Evolutionary conservation across 2,888 invertebrate species (phyloP), one percentile per base, ranked within the genome.

Genomic region (Athrips mouffetella): DNA sequence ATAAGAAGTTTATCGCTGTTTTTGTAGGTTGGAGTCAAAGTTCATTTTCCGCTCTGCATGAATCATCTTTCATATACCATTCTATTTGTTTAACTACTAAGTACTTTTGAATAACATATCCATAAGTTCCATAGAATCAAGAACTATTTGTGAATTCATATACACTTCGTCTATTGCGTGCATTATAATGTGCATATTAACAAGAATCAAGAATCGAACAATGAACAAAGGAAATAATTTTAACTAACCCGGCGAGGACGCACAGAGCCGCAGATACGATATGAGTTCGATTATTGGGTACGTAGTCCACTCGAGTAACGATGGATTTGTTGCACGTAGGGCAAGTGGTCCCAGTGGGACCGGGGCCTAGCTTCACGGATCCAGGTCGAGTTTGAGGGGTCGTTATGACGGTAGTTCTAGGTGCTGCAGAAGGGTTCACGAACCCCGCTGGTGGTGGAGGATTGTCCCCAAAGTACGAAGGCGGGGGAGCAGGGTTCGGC

Each of bases 191-290:
- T 18, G 16, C 11, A 18, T 21, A 37, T 37, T 37, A 11, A 11
- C 11, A 37, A 37, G 20, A 37, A 13, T 8, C 2, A 10, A 11
- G 25, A 25, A 11, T 29, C 6, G 11, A 44, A 44, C 37, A 47
- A 45, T 35, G 27, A 13, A 35, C 16, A 45, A 33, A 35, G 40
- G 33, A 44, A 31, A 23, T 29, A 23, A n/a, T n/a, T n/a, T n/a
- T n/a, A n/a, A 64, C 84, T 73, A 62, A 86, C 87, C 83, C 80
- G 48, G 87, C 82, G 52, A 88, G 51, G 54, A 87, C 66, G 59
- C 87, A 88, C 41, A 88, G 79, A 21, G 79, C 86, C 15, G 87
- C 87, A 13, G 87, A 84, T 18, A 82, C 65, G 18, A 88, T 86
- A 56, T 88, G 87, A 7, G 87, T 88, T 29, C 83, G 71, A 55